phyloP scores from a whole-genome alignment of 2,113 vertebrate genomes.

The Corapipo altera region DNA sequence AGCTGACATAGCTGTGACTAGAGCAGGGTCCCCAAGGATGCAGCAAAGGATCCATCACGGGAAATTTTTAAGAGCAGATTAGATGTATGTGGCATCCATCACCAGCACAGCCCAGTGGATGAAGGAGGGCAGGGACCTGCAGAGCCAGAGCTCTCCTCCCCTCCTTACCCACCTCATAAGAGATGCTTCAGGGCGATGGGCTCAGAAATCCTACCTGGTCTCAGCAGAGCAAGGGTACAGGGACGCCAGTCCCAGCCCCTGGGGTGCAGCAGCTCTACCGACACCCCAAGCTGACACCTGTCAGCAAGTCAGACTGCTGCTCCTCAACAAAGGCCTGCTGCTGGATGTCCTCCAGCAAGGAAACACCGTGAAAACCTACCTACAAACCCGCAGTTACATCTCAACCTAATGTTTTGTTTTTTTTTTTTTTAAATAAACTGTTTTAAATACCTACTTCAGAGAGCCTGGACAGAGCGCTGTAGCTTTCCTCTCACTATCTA shows the following conservation, averaged over 20 bases:
- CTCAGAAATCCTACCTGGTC: not conserved
- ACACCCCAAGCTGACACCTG: not conserved
- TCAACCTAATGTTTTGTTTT: not conserved
- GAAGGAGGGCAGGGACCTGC: not conserved
- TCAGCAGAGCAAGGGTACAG: rapidly evolving
- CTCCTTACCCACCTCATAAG: not conserved
- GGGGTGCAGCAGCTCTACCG: not conserved
- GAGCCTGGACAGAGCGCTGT: not conserved
- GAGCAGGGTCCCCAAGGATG: not conserved
- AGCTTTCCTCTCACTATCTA: conserved; percentile 55
- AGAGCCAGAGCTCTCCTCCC: not conserved
- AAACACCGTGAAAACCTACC: not conserved
- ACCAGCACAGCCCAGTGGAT: rapidly evolving
- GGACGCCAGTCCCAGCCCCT: not conserved
- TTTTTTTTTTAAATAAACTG: not conserved
- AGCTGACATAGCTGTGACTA: not conserved
- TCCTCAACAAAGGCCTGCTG: not conserved
- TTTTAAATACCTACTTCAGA: conserved; percentile 46
- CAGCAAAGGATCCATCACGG: not conserved
- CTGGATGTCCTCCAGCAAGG: not conserved
- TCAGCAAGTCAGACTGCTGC: rapidly evolving
- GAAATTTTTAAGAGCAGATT: not conserved
- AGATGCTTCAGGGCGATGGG: not conserved
- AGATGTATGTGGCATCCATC: rapidly evolving
- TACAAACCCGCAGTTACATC: not conserved